Evolutionary conservation across 2,888 invertebrate species (phyloP), one percentile per base, ranked within the genome.

Genomic region (Branchellion lobata): DNA sequence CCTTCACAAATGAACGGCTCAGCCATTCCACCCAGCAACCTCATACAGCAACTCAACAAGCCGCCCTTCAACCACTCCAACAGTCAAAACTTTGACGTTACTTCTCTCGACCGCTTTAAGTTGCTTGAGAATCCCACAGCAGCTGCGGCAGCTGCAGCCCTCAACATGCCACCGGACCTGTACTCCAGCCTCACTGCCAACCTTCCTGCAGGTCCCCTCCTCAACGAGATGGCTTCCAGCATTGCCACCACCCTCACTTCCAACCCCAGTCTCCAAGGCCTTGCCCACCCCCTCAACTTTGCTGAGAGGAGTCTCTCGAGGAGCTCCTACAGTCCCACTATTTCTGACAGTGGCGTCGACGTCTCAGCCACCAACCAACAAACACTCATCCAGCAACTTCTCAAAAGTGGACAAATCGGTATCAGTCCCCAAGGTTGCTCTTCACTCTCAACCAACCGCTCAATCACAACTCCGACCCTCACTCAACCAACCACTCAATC

Each of bases 321-420:
- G 29, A 86, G 85, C 76, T 86, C 86, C 3, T 86, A 86, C 81
- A 87, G 87, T 79, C 87, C 87, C 2, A 85, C 86, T 11, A 86
- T 86, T 84, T 87, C 87, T 27, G 87, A 87, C 83, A 87, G 87
- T 81, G 87, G 87, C 72, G 85, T 87, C 76, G 87, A 87, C 82
- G 85, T 65, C 31, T 34, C 57, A 3, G 75, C 84, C 34, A 86
- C 85, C 80, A 85, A 85, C 82, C 85, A 85, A 80, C 84, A 84
- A 34, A 85, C 94, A 18, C 92, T 93, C 84, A 90, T 95, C 83
- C 94, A 95, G 86, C 94, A 94, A 36, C 91, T 95, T 81, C 94
- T 94, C 81, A 95, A 95, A 88, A 90, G 95, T 80, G 94, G 94
- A 85, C 88, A 88, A 81, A 85, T 86, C 57, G 86, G 88, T n/a